phyloP scores from a whole-genome alignment of 2,888 invertebrate species.

The Chymomyza amoena region DNA sequence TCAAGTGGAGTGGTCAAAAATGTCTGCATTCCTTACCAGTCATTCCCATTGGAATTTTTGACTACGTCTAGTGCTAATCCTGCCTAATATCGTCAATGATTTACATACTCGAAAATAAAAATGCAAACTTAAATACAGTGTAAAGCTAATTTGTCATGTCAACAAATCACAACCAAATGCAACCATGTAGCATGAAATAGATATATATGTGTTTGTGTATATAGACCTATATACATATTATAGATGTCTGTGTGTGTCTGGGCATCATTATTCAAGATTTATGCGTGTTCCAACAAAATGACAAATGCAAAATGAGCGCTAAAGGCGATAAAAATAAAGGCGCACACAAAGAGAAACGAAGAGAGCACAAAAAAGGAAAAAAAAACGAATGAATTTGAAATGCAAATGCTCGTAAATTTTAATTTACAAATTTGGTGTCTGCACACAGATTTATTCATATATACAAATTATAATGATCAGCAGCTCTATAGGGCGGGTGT shows the following conservation, averaged over 20 bases:
- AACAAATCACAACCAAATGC: slow-evolving; percentile 57
- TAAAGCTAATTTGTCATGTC: slow-evolving; percentile 51
- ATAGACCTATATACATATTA: neutral
- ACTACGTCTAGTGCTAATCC: neutral
- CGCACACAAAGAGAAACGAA: slow-evolving; percentile 7
- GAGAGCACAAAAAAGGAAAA: slow-evolving; percentile 12
- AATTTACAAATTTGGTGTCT: slow-evolving; percentile 47
- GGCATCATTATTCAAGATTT: slow-evolving; percentile 61
- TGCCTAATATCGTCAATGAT: neutral
- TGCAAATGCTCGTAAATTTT: slow-evolving; percentile 69
- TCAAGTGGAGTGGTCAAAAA: neutral
- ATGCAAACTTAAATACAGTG: slow-evolving; percentile 19
- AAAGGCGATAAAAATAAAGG: slow-evolving; percentile 40
- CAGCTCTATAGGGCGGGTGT: neutral
- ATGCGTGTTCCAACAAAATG: slow-evolving; percentile 58
- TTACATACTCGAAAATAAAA: neutral
- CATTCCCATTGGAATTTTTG: neutral
- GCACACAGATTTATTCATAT: slow-evolving; percentile 54
- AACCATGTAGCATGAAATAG: neutral
- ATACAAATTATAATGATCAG: slow-evolving; percentile 54
- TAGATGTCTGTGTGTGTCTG: neutral
- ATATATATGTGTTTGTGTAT: neutral
- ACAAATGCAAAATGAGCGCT: slow-evolving; percentile 51
- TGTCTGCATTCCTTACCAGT: neutral
- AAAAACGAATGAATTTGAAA: slow-evolving; percentile 50